Percentiles rank a stretch among this genome's conserved stretches.
These are phyloP conservation scores for Nymphalis c-album DNA, from an alignment of 2,888 invertebrate genomes.

Conservation along the genomic window DNA sequence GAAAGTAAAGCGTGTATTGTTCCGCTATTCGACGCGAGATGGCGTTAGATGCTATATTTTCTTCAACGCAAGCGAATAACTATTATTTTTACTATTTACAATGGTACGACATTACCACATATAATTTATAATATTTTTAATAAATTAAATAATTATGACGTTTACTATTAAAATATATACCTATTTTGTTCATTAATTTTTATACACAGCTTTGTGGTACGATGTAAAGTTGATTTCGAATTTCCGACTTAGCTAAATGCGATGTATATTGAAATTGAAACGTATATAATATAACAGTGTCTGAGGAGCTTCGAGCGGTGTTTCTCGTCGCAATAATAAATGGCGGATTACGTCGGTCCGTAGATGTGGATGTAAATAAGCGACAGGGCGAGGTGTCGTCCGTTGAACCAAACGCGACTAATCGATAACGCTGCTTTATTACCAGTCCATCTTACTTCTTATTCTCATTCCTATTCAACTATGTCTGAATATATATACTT, in stretches of 20 bases:
- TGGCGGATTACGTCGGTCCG: slow-evolving; percentile 35
- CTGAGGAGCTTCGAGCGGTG: slow-evolving; percentile 19
- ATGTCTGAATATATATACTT: neutral
- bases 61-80: neutral
- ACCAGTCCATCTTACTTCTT: slow-evolving; percentile 40
- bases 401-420: slow-evolving; percentile 61
- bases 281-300: slow-evolving; percentile 11
- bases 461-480: slow-evolving; percentile 16
- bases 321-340: slow-evolving; percentile 32
- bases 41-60: slow-evolving; percentile 51
- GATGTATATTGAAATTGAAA: slow-evolving; percentile 1
- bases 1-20: slow-evolving; percentile 5
- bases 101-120: neutral
- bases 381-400: slow-evolving; percentile 45
- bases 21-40: slow-evolving; percentile 63
- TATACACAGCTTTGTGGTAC: neutral
- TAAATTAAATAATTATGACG: neutral
- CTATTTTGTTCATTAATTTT: too few relatives aligned
- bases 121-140: neutral
- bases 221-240: slow-evolving; percentile 1
- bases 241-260: neutral
- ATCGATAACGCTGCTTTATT: slow-evolving; percentile 62
- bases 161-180: too few relatives aligned
- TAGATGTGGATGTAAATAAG: slow-evolving; percentile 38
- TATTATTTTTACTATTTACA: neutral